These are phyloP conservation scores for Lichenostomus cassidix DNA, from an alignment of 2,113 vertebrate genomes.

Conservation along the genomic window DNA sequence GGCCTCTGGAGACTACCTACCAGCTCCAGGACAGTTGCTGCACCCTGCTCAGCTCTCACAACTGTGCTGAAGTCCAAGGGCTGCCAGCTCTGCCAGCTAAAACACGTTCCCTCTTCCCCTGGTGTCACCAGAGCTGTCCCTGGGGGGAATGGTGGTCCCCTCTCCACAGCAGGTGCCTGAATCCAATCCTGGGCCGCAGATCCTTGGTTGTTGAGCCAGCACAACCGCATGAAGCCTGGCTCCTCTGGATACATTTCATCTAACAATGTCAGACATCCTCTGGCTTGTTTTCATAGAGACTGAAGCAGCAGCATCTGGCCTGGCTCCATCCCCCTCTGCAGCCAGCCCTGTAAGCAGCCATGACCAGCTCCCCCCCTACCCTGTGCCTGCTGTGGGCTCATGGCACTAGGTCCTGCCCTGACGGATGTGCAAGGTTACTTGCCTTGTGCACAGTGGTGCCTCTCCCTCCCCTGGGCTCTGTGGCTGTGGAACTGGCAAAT, in stretches of 20 bases:
- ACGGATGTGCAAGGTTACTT: fast-evolving
- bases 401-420: fast-evolving
- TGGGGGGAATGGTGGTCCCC: fast-evolving
- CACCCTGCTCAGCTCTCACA: background rate
- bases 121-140: background rate
- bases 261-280: background rate
- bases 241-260: background rate
- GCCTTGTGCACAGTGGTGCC: fast-evolving
- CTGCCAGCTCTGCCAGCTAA: background rate
- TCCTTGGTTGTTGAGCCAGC: fast-evolving
- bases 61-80: background rate
- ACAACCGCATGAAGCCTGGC: background rate
- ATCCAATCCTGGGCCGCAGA: background rate
- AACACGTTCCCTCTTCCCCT: fast-evolving
- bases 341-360: background rate
- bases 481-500: fast-evolving
- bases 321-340: background rate
- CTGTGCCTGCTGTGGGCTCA: background rate
- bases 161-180: too few species aligned
- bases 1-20: background rate
- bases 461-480: background rate
- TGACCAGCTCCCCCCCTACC: fast-evolving
- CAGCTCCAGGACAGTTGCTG: background rate
- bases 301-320: background rate
- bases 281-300: background rate